Conservation (phyloP, 1,140 invertebrate genomes). For the Episyrphus balteatus region DNA sequence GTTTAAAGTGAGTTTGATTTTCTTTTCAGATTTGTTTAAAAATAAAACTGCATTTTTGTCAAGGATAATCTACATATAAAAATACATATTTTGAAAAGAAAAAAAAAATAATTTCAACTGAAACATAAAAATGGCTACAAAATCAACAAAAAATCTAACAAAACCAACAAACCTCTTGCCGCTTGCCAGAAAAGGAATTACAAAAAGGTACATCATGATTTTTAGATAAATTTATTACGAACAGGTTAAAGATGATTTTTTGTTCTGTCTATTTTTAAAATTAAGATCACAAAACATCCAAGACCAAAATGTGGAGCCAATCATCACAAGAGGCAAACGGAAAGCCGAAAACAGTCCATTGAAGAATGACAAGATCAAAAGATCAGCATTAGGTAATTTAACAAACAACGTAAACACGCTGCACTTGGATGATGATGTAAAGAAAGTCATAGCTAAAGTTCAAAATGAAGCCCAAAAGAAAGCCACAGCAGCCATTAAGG, state of each 20-base stretch:
- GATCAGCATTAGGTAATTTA: slow-evolving; percentile 53
- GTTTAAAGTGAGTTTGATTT: too few relatives aligned
- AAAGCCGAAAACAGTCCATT: slow-evolving; percentile 34
- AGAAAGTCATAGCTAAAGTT: slow-evolving; percentile 4
- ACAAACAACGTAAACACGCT: slow-evolving; percentile 44
- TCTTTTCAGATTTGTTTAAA: too few relatives aligned
- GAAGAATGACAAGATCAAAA: slow-evolving; percentile 40
- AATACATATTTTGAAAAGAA: too few relatives aligned
- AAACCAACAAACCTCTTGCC: slow-evolving; percentile 15
- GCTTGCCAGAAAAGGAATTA: slow-evolving; percentile 31
- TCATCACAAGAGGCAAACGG: slow-evolving; percentile 29
- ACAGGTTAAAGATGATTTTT: too few relatives aligned
- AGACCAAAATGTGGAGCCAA: slow-evolving; percentile 23
- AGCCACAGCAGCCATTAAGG: not conserved
- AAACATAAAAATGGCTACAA: too few relatives aligned
- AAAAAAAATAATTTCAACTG: too few relatives aligned
- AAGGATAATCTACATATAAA: too few relatives aligned
- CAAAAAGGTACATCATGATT: slow-evolving; percentile 22
- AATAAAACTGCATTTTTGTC: too few relatives aligned
- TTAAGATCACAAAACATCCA: slow-evolving; percentile 28
- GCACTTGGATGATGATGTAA: slow-evolving; percentile 6
- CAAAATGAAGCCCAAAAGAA: not conserved
- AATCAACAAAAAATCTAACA: not conserved
- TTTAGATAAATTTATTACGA: not conserved
- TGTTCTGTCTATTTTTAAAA: not conserved